Percentiles rank a stretch among this genome's conserved stretches.
phyloP scores from a whole-genome alignment of 92 coral and sea anemone genomes.

The Heteractis magnifica region DNA sequence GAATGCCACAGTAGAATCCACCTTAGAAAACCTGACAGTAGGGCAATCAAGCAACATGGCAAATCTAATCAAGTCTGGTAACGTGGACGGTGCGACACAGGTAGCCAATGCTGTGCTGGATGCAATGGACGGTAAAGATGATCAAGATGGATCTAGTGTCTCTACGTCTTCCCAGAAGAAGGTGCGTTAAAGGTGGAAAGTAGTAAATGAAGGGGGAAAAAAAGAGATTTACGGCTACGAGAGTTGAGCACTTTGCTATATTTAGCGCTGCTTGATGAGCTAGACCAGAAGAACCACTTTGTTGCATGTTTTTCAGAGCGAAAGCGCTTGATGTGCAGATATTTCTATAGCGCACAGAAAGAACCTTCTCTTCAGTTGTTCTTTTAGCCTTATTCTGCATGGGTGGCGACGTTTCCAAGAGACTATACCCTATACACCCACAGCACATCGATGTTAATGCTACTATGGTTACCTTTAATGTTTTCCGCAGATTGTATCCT shows the following conservation, averaged over 20 bases:
- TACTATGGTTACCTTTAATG: too few relatives aligned
- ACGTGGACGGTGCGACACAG: slow-evolving; percentile 65
- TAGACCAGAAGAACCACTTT: too few relatives aligned
- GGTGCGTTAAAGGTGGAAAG: not conserved
- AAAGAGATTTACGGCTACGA: too few relatives aligned
- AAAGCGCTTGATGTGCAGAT: too few relatives aligned
- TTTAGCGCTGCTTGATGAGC: too few relatives aligned
- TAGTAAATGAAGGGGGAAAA: too few relatives aligned
- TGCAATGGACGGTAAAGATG: slow-evolving; percentile 6
- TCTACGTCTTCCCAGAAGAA: not conserved
- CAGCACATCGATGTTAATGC: not conserved
- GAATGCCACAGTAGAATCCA: slow-evolving; percentile 4
- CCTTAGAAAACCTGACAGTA: slow-evolving; percentile 25
- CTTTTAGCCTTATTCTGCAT: too few relatives aligned
- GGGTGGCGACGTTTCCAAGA: too few relatives aligned
- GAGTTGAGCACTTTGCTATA: not conserved
- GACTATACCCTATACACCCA: not conserved
- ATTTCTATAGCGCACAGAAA: too few relatives aligned
- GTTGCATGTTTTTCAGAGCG: too few relatives aligned
- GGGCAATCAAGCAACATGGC: slow-evolving; percentile 62
- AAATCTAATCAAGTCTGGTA: slow-evolving; percentile 54
- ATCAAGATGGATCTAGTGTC: not conserved
- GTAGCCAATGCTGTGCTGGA: slow-evolving; percentile 75
- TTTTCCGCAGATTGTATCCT: slow-evolving; percentile 31
- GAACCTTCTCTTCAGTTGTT: too few relatives aligned